Conservation (phyloP, 2,797 vertebrate genomes). For the Sitta carolinensis region DNA sequence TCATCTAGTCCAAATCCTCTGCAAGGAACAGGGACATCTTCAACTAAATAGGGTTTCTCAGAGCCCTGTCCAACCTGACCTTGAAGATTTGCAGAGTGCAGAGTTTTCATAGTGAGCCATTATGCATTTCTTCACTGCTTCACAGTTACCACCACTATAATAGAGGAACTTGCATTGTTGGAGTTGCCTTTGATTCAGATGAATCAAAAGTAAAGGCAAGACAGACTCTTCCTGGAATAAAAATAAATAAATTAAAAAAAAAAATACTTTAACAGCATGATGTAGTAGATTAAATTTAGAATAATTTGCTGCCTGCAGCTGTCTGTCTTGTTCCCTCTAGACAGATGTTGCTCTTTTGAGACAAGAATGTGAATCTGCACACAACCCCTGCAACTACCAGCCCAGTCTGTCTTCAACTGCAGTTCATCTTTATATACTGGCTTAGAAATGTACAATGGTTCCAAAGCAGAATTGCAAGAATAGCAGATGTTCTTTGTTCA, state of each 20-base stretch:
- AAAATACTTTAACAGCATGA: neutral
- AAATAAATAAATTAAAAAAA: neutral
- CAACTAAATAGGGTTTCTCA: neutral
- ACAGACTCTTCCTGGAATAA: neutral
- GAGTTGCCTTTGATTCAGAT: neutral
- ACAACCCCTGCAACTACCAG: neutral
- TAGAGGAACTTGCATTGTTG: neutral
- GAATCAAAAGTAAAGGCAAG: neutral
- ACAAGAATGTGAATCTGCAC: neutral
- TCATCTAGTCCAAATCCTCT: neutral
- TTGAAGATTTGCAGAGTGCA: neutral
- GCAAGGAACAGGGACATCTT: neutral
- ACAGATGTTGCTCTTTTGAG: slow-evolving; percentile 4
- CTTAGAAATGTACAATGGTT: neutral
- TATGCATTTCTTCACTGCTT: neutral
- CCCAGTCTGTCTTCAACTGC: neutral
- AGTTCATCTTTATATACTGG: neutral
- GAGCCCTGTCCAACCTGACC: neutral
- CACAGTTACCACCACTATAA: neutral
- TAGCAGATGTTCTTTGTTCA: neutral
- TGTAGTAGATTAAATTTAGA: neutral
- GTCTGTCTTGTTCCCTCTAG: neutral
- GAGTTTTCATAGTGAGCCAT: neutral
- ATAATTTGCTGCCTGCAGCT: neutral
- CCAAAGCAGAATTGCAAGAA: neutral